These are phyloP conservation scores for Drosophila mercatorum DNA, from an alignment of 2,888 invertebrate species.

Conservation along the genomic window DNA sequence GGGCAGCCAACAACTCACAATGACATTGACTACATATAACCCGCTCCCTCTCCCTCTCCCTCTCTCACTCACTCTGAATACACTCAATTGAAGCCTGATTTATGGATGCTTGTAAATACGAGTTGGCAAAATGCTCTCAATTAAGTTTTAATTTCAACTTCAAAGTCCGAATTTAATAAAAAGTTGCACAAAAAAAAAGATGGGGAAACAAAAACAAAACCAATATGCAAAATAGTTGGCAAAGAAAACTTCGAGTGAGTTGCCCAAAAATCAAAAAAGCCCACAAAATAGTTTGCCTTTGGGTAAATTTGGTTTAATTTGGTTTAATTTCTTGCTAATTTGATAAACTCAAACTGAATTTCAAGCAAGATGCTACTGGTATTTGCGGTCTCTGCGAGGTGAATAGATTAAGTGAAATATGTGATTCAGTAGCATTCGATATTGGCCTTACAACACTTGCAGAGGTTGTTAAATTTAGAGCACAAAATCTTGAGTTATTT, in stretches of 20 bases:
- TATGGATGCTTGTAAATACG: conserved; percentile 11
- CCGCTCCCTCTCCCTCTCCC: neutral
- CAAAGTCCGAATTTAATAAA: conserved; percentile 16
- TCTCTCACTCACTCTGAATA: neutral
- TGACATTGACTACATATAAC: conserved; percentile 22
- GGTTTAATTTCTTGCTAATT: conserved; percentile 12
- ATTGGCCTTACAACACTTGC: neutral
- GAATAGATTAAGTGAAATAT: neutral
- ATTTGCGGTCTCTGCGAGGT: neutral
- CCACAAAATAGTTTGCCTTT: conserved; percentile 31
- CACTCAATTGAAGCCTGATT: conserved; percentile 29
- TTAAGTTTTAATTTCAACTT: conserved; percentile 26
- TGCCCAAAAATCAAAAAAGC: conserved; percentile 4
- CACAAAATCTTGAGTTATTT: neutral
- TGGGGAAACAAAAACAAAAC: conserved; percentile 13
- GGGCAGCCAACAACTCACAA: conserved; percentile 21
- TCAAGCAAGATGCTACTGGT: neutral
- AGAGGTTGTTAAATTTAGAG: neutral
- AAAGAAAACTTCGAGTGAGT: conserved; percentile 9
- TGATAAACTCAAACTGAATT: conserved; percentile 19
- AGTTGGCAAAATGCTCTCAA: conserved; percentile 30
- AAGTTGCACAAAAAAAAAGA: neutral
- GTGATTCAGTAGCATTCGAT: neutral
- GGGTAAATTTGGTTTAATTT: conserved; percentile 7
- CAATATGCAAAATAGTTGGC: conserved; percentile 33